Evolutionary conservation across 1,140 invertebrate species (phyloP), one percentile per base, ranked within the genome.

Genomic region (Streblospio benedicti): DNA sequence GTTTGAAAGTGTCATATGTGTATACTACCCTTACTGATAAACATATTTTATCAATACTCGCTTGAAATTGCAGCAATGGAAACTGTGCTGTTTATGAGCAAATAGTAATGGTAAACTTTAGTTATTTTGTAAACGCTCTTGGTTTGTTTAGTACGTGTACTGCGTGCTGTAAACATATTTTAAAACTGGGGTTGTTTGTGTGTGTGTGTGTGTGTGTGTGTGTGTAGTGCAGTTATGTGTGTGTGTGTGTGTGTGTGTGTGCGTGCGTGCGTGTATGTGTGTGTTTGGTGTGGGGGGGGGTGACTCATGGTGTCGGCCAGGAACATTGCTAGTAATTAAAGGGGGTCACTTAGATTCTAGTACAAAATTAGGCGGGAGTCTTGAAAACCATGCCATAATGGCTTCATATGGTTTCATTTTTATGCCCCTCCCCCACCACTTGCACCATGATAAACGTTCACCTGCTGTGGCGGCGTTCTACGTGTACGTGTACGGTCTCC

Each of bases 181-280:
- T n/a, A n/a, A n/a, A n/a, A n/a, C n/a, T n/a, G n/a, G n/a, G n/a
- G n/a, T n/a, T n/a, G n/a, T n/a, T n/a, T n/a, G n/a, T n/a, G n/a
- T n/a, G n/a, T n/a, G n/a, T n/a, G n/a, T n/a, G 49, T 0, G 6
- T 51, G 27, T 51, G 27, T 20, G 6, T 20, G 4, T 51, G 27
- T 20, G 1, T 38, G 35, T 38, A n/a, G n/a, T n/a, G n/a, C n/a
- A n/a, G n/a, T n/a, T n/a, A n/a, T 51, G 49, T 20, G 49, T 51
- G 49, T 20, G 49, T 51, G 49, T 20, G 49, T 51, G 49, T 20
- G 49, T 51, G 49, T 23, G 49, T 51, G 49, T 28, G 49, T 51
- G 49, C 27, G 49, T 51, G 49, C 27, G 49, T 51, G 49, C 27
- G 49, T 51, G 49, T 28, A 28, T 51, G 49, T 28, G 49, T 51